Evolutionary conservation across 1,140 invertebrate species (phyloP), one percentile per base, ranked within the genome.

Genomic region (Drosophila baimaii): DNA sequence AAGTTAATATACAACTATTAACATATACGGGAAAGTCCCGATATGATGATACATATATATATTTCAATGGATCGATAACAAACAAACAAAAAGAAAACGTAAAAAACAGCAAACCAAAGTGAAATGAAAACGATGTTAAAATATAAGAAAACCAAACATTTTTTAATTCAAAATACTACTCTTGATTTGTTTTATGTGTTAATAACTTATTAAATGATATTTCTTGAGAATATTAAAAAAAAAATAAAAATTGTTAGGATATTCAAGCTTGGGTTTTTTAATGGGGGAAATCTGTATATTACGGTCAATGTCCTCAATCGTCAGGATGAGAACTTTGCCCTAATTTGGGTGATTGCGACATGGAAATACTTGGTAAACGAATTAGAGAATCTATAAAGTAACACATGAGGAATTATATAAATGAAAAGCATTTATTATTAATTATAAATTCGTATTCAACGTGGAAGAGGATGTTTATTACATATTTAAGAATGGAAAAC

Each of bases 171-270:
- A 88, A 52, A 88, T 88, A 88, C 84, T 88, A 89, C 84, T 89
- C 80, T 88, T 88, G 79, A 80, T 88, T 88, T 88, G 84, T 81
- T 88, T 88, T 88, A 83, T 88, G 84, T 88, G 84, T 88, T 88
- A 88, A 89, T 81, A 88, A 84, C 84, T 88, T 88, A 88, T 88
- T 89, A 89, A 80, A 89, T 84, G 73, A 88, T 89, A 84, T 88
- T 89, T 88, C 85, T 83, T 77, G 84, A 89, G 72, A 88, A 88
- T 89, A 88, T 88, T 88, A 83, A 58, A 65, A 58, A 72, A 68
- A 55, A 76, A 70, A 76, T 58, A 79, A 78, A 75, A 88, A 89
- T 89, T 89, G 84, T 89, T 88, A 88, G 83, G 83, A 88, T 86
- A 88, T 86, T 86, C 84, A 88, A 88, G 54, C 3, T 21, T 25